Evolutionary conservation across 2,888 invertebrate genomes (phyloP).

Genomic region (Plagodis pulveraria): DNA sequence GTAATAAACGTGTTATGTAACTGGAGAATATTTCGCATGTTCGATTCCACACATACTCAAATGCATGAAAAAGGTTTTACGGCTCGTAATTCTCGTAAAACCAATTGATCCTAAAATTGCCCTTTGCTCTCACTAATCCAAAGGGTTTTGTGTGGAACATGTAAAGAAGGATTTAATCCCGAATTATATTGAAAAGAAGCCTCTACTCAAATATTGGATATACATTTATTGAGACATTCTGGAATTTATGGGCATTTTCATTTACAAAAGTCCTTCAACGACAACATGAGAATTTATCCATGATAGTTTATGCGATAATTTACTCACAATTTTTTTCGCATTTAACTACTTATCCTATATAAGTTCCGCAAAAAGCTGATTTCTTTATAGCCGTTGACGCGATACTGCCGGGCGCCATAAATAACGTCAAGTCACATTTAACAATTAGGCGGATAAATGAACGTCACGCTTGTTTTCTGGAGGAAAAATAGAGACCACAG

Average conservation of each 20-base stretch:
- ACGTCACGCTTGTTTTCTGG: no score
- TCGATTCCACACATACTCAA: conserved; percentile 55
- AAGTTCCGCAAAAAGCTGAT: no score
- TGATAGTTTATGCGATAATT: no score
- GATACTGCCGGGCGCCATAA: no score
- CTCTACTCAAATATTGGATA: neutral
- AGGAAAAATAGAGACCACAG: no score
- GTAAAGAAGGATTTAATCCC: conserved; percentile 40
- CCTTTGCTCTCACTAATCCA: conserved; percentile 46
- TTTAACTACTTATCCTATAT: no score
- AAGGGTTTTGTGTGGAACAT: conserved; percentile 40
- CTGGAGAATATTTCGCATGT: conserved; percentile 42
- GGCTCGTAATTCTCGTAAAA: conserved; percentile 70
- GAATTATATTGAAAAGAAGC: conserved; percentile 37
- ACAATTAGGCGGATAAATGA: no score
- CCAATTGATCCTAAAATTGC: conserved; percentile 70
- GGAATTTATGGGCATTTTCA: neutral
- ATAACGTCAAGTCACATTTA: no score
- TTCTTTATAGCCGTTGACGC: no score
- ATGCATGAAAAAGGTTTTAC: conserved; percentile 66
- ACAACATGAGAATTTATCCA: no score
- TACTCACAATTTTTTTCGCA: no score
- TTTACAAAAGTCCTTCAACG: no score
- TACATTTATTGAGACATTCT: neutral
- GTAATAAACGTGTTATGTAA: conserved; percentile 25